A percentile compares a stretch with the other conserved stretches of the same genome.
These are phyloP conservation scores for Samia ricini DNA, from an alignment of 1,140 invertebrate genomes.

Conservation along the genomic window DNA sequence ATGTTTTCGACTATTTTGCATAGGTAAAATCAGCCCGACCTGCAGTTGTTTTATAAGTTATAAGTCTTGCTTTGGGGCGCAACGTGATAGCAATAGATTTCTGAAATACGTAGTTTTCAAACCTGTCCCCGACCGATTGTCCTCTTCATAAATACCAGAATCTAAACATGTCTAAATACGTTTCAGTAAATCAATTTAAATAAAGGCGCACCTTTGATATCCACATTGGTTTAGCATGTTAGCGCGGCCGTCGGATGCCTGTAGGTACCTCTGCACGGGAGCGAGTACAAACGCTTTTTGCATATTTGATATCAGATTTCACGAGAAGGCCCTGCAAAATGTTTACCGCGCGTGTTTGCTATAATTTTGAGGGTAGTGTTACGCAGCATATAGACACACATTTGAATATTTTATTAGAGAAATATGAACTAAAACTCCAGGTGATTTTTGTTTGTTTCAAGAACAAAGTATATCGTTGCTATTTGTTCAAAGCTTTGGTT, in stretches of 20 bases:
- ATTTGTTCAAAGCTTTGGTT: no score
- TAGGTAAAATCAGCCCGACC: no score
- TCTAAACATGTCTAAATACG: not conserved
- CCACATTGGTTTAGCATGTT: not conserved
- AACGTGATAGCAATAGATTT: no score
- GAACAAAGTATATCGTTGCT: no score
- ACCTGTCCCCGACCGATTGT: no score
- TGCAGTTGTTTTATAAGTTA: no score
- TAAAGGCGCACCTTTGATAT: conserved; percentile 3
- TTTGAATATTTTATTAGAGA: conserved; percentile 14
- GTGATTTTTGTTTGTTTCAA: no score
- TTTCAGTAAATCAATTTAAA: not conserved
- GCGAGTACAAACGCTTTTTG: conserved; percentile 26
- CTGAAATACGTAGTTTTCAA: no score
- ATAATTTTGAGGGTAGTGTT: not conserved
- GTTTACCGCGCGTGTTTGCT: conserved; percentile 15
- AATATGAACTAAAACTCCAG: no score
- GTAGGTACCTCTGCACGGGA: not conserved
- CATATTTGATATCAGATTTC: conserved; percentile 41
- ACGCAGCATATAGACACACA: not conserved
- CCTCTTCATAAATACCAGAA: no score
- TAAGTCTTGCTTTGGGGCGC: no score
- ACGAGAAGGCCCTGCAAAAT: conserved; percentile 20
- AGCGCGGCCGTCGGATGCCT: not conserved
- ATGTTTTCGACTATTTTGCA: no score